These are phyloP conservation scores for Idris sp. DNA, from an alignment of 1,140 invertebrate species.

Conservation along the genomic window DNA sequence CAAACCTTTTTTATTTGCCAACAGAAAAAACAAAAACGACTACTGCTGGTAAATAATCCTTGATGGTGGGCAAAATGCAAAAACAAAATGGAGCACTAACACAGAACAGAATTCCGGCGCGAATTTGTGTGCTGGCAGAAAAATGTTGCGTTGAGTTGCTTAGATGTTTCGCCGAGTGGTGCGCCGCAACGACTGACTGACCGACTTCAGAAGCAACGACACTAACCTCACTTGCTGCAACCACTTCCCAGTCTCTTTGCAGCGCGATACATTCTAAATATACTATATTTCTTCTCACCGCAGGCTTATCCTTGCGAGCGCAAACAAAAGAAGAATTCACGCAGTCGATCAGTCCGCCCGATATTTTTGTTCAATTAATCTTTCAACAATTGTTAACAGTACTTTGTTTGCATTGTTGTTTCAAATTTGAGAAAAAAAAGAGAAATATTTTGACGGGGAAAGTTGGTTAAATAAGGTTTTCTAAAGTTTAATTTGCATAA, in stretches of 20 bases:
- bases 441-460: too few relatives aligned
- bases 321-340: conserved; percentile 39
- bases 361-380: too few relatives aligned
- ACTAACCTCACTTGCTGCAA: conserved; percentile 40
- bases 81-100: not conserved
- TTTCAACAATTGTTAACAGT: too few relatives aligned
- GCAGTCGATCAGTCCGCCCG: too few relatives aligned
- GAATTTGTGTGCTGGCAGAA: not conserved
- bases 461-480: too few relatives aligned
- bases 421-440: too few relatives aligned
- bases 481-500: too few relatives aligned
- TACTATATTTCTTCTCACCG: conserved; percentile 33
- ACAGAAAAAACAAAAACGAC: too few relatives aligned
- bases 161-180: conserved; percentile 25
- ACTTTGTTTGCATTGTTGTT: too few relatives aligned
- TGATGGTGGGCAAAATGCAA: too few relatives aligned
- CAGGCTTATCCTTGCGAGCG: conserved; percentile 22
- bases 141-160: conserved; percentile 1
- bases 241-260: conserved; percentile 41
- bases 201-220: conserved; percentile 46
- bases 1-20: too few relatives aligned
- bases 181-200: conserved; percentile 54
- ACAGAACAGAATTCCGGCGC: not conserved
- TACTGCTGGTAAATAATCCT: too few relatives aligned
- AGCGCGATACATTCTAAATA: conserved; percentile 50